phyloP scores from a whole-genome alignment of 2,888 invertebrate genomes.

The Lepidonotus clava region DNA sequence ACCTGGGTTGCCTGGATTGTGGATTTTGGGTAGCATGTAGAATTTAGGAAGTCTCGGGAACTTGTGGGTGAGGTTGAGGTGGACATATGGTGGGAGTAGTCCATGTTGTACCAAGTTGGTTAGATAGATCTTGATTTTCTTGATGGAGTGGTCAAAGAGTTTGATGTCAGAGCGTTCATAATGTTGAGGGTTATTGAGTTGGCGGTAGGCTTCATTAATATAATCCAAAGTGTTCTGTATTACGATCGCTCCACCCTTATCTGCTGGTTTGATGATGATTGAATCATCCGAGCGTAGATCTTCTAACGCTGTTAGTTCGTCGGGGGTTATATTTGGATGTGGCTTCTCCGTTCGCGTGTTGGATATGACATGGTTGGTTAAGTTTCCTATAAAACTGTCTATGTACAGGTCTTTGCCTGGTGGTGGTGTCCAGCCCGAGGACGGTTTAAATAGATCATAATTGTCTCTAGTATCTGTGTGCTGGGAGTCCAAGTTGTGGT shows the following conservation, averaged over 20 bases:
- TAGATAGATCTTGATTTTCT: background rate
- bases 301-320: background rate
- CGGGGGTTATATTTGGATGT: background rate
- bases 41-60: background rate
- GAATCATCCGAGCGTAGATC: background rate
- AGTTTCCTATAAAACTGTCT: background rate
- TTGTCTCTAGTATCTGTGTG: background rate
- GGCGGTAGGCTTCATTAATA: background rate
- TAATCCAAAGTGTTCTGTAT: background rate
- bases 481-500: background rate
- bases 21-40: slow-evolving; percentile 21
- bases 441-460: background rate
- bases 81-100: background rate
- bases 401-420: background rate
- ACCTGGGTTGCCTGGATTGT: background rate
- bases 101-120: background rate
- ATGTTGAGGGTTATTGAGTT: background rate
- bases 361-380: background rate
- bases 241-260: slow-evolving; percentile 27
- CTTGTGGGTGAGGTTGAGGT: background rate
- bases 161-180: background rate
- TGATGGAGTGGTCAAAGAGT: background rate
- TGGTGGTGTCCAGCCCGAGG: slow-evolving; percentile 7
- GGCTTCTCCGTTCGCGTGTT: background rate
- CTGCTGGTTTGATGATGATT: background rate